phyloP scores from a whole-genome alignment of 2,888 invertebrate genomes.

The Chloroclystis v-ata region DNA sequence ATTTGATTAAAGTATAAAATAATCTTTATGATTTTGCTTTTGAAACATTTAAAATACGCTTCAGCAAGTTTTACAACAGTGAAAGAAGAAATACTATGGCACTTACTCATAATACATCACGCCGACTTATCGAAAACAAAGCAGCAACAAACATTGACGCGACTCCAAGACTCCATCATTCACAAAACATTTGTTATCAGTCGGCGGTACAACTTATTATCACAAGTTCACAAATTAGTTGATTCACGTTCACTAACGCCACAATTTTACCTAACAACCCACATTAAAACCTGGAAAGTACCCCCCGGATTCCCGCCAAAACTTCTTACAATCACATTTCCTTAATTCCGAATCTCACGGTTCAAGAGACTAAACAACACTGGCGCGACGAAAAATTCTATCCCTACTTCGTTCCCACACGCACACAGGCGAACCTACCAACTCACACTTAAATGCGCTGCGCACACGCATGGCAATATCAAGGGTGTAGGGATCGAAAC shows the following conservation, averaged over 20 bases:
- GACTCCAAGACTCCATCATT: constrained; percentile 62
- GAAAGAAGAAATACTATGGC: background rate
- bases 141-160: constrained; percentile 28
- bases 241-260: background rate
- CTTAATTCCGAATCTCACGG: constrained; percentile 44
- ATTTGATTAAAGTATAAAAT: too few relatives aligned
- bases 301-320: constrained; percentile 61
- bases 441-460: constrained; percentile 53
- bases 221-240: constrained; percentile 1
- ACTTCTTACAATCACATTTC: constrained; percentile 45
- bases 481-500: constrained; percentile 67
- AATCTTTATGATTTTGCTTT: too few relatives aligned
- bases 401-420: constrained; percentile 49
- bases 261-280: constrained; percentile 7
- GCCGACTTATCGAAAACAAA: constrained; percentile 49
- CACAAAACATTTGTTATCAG: constrained; percentile 33
- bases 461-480: constrained; percentile 54
- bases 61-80: background rate
- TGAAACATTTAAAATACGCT: too few relatives aligned
- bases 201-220: constrained; percentile 13
- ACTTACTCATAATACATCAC: constrained; percentile 71
- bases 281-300: constrained; percentile 7
- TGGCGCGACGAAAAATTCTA: constrained; percentile 42
- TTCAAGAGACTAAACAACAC: constrained; percentile 48
- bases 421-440: constrained; percentile 36